Base-by-base conservation (phyloP, 2,888 invertebrate genomes). In the Xylota sylvarum region DNA sequence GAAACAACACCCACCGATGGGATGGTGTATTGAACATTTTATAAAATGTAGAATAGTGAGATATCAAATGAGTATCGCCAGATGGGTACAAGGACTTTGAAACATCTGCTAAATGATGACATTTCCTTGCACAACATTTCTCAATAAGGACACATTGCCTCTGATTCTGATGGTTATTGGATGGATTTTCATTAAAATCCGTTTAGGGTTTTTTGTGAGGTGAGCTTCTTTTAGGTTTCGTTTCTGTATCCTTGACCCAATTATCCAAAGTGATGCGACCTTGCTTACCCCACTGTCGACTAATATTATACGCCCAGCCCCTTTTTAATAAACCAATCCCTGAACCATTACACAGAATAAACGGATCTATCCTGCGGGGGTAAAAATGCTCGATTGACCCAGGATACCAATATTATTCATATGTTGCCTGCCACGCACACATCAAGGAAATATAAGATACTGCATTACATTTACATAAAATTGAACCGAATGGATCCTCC, bases 401-500 rank as follows among this genome's bases (percentile, higher is more conserved):
- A 58, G n/a, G 37, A 10, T 7, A 27, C 37, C 37, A 48, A 60
- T 60, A 50, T 56, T 56, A 67, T 58, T 69, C 77, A 52, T 73
- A 50, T 60, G 60, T 48, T 60, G 23, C 40, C 32, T 64, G 43
- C 37, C 55, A 56, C 56, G 23, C 23, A 12, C 43, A 52, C 32
- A 64, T 43, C 43, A 55, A 23, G 55, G 32, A 76, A 64, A 37
- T 27, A 76, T 35, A 10, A 37, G 32, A 65, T 50, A 55, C 65
- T 35, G 40, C 19, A 37, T 35, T 27, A 35, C 35, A 69, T 78
- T 78, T 69, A 69, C 77, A 78, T 78, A 69, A 78, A 69, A 60
- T 69, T 43, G 50, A 62, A 50, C 77, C 4, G 5, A 50, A 37
- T 10, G 50, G 37, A 23, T 64, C 43, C 52, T n/a, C n/a, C 14